A percentile compares a stretch with the other conserved stretches of the same genome.
Conservation (phyloP, 2,113 vertebrate species). For the Osmerus eperlanus region DNA sequence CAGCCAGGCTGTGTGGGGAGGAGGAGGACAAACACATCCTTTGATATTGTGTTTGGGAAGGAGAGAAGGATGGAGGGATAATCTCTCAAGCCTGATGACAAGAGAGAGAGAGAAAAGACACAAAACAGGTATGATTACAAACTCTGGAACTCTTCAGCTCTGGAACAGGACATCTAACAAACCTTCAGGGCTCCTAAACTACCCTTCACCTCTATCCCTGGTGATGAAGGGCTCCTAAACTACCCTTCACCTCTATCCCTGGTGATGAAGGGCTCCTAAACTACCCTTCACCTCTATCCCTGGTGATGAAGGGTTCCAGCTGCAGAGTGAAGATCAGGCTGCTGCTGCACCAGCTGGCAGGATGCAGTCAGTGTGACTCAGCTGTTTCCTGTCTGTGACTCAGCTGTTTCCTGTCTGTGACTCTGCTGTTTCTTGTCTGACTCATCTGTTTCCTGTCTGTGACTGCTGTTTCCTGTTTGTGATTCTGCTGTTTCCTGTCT, state of each 20-base stretch:
- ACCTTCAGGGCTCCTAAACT: conserved; percentile 2
- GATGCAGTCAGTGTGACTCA: conserved; percentile 49
- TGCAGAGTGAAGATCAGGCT: not conserved
- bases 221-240: too few relatives aligned
- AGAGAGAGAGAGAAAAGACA: conserved; percentile 63
- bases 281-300: conserved; percentile 44
- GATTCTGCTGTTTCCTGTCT: not conserved
- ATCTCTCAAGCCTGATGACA: conserved; percentile 86
- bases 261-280: too few relatives aligned
- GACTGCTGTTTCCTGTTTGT: conserved; percentile 27
- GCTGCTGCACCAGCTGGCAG: conserved; percentile 27
- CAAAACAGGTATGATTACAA: conserved; percentile 37
- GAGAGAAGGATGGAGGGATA: conserved; percentile 73
- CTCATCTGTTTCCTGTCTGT: conserved; percentile 8
- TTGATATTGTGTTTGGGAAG: conserved; percentile 72
- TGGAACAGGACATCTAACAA: conserved; percentile 52
- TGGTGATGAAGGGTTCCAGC: too few relatives aligned
- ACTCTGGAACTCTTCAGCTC: too few relatives aligned
- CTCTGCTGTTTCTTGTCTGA: too few relatives aligned
- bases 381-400: too few relatives aligned
- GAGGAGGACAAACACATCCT: conserved; percentile 78
- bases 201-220: conserved; percentile 47
- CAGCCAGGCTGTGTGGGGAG: conserved; percentile 62
- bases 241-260: conserved; percentile 44
- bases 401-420: too few relatives aligned